Evolutionary conservation across 2,888 invertebrate species (phyloP).

Genomic region (Drosophila fulvimacula): DNA sequence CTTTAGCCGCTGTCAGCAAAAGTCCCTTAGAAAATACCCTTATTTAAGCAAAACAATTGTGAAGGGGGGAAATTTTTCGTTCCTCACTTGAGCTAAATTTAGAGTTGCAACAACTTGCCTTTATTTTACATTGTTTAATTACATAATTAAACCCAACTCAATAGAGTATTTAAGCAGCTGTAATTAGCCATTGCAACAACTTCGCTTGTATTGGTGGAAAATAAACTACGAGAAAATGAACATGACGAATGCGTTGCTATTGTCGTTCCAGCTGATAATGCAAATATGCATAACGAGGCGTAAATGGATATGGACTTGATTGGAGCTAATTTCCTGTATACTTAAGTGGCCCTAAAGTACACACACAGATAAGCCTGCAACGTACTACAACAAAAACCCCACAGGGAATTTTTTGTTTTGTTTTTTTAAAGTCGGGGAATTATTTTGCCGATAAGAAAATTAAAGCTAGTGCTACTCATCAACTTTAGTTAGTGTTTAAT

Average conservation of each 20-base stretch:
- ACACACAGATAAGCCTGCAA: neutral
- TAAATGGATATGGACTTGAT: constrained; percentile 39
- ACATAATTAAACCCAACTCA: neutral
- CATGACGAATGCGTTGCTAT: constrained; percentile 49
- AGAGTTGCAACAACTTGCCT: neutral
- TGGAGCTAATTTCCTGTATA: constrained; percentile 45
- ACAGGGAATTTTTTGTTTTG: neutral
- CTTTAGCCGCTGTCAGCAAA: constrained; percentile 45
- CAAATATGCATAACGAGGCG: constrained; percentile 62
- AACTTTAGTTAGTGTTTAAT: constrained; percentile 68
- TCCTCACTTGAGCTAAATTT: neutral
- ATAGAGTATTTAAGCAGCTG: constrained; percentile 26
- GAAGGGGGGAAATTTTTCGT: neutral
- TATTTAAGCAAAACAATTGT: neutral
- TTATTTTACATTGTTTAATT: neutral
- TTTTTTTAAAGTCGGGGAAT: neutral
- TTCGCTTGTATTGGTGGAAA: constrained; percentile 24
- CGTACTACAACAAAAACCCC: constrained; percentile 3
- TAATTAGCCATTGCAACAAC: neutral
- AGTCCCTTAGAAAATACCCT: constrained; percentile 51
- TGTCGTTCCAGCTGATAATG: constrained; percentile 57
- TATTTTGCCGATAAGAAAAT: constrained; percentile 11
- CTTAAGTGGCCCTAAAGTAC: constrained; percentile 17
- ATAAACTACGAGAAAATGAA: constrained; percentile 37
- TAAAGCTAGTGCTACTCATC: constrained; percentile 4